Evolutionary conservation across 2,888 invertebrate species (phyloP).

Genomic region (Ectemnius continuus): DNA sequence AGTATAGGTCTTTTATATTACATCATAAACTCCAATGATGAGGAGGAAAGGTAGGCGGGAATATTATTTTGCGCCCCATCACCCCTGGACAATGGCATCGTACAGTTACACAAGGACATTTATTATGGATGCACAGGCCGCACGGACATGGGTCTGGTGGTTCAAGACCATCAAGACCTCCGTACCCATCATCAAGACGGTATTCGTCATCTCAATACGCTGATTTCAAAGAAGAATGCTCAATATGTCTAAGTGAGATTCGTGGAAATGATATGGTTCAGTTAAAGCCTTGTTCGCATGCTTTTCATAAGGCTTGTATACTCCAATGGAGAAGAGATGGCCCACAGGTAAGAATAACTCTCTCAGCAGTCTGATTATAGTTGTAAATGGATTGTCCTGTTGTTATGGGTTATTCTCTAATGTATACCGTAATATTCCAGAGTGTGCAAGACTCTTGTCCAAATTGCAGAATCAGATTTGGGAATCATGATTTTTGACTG

Average conservation of each 20-base stretch:
- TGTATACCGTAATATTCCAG: slow-evolving; percentile 15
- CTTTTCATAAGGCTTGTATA: slow-evolving; percentile 32
- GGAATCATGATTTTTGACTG: neutral
- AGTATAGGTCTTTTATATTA: slow-evolving; percentile 23
- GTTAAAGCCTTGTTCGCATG: slow-evolving; percentile 11
- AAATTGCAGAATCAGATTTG: slow-evolving; percentile 20
- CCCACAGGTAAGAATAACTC: neutral
- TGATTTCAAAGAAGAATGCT: slow-evolving; percentile 8
- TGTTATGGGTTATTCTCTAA: neutral
- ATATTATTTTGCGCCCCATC: no score
- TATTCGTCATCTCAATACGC: neutral
- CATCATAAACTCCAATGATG: neutral
- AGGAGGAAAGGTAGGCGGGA: neutral
- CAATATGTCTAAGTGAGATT: slow-evolving; percentile 22
- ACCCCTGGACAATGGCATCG: no score
- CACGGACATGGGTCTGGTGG: no score
- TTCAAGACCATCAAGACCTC: no score
- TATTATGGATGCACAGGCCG: no score
- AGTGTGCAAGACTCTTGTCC: slow-evolving; percentile 12
- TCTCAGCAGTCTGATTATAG: no score
- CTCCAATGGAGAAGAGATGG: neutral
- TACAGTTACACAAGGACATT: no score
- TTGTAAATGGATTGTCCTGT: neutral
- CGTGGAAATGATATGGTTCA: rapidly evolving
- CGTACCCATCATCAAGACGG: neutral